Evolutionary conservation across 2,113 vertebrate species (phyloP), one percentile per base, ranked within the genome.

Genomic region (Podarcis muralis): DNA sequence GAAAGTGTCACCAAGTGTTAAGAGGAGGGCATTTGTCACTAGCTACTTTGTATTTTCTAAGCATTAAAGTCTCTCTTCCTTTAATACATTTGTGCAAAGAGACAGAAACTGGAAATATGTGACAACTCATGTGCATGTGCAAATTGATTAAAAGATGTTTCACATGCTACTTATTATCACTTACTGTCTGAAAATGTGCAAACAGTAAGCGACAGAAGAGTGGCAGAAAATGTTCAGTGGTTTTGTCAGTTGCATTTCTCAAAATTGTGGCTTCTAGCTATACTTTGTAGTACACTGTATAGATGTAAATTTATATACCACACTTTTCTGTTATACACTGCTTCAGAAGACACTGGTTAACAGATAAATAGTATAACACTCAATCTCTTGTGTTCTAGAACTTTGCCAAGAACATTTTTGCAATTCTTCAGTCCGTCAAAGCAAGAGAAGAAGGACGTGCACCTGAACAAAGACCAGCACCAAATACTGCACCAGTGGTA

Each of bases 351-450:
- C 37, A 43, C 6, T 43, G 5, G 53, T 35, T 5, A 77, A 57
- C 23, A 30, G 16, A 74, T 30, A 88, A 66, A 77, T 4, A 68
- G 4, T 20, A 30, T 37, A 84, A 77, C 30, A 43, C 25, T 57
- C 3, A 57, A 69, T 77, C 40, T 89, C 37, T 66, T 92, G 4
- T 96, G 59, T 96, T 97, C 72, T 94, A 99, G 99, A 99, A 99
- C 92, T 99, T 99, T 95, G 99, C 99, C 91, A 99, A 99, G 97
- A 99, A 99, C 94, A 99, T 99, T 93, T 99, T 99, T 97, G 98
- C 99, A 81, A 99, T 99, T 95, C 98, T 99, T 94, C 99, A 99
- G 82, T 99, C 99, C 1, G 99, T 99, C 74, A 99, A 99, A 97
- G 99, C 99, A 92, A 97, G 99, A 97, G 99, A 99, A 95, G 99